Evolutionary conservation across 1,140 invertebrate species (phyloP).

Genomic region (Lasioglossum albipes): DNA sequence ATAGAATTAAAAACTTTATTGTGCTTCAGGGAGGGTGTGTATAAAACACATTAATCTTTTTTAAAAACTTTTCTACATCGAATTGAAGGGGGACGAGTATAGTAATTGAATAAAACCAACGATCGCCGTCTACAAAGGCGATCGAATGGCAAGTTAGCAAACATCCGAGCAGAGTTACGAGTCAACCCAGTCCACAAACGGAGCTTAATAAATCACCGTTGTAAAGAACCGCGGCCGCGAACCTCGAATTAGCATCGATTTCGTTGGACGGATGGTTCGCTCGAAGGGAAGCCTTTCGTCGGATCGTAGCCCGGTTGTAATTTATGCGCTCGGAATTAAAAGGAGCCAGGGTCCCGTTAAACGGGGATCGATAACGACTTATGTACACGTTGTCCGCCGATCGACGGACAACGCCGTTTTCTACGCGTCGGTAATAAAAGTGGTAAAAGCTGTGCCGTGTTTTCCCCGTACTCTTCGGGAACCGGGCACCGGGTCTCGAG

Average conservation of each 20-base stretch:
- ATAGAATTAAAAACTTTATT: too few relatives aligned
- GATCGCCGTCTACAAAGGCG: too few relatives aligned
- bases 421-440: background rate
- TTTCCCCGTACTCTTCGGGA: background rate
- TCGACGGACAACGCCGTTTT: background rate
- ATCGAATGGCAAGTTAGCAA: too few relatives aligned
- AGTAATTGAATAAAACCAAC: too few relatives aligned
- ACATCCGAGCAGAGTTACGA: too few relatives aligned
- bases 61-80: too few relatives aligned
- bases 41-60: too few relatives aligned
- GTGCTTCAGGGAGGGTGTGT: too few relatives aligned
- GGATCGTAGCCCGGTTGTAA: background rate
- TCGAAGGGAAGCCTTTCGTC: background rate
- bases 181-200: background rate
- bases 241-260: background rate
- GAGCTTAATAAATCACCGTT: background rate
- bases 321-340: slow-evolving; percentile 6
- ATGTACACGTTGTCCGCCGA: background rate
- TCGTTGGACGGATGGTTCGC: too few relatives aligned
- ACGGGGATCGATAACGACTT: slow-evolving; percentile 4
- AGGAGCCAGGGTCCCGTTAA: background rate
- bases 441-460: background rate
- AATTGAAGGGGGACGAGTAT: too few relatives aligned
- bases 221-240: background rate
- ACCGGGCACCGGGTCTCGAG: background rate